Conservation (phyloP, 2,797 vertebrate genomes). For the Paramormyrops hopkinsi region DNA sequence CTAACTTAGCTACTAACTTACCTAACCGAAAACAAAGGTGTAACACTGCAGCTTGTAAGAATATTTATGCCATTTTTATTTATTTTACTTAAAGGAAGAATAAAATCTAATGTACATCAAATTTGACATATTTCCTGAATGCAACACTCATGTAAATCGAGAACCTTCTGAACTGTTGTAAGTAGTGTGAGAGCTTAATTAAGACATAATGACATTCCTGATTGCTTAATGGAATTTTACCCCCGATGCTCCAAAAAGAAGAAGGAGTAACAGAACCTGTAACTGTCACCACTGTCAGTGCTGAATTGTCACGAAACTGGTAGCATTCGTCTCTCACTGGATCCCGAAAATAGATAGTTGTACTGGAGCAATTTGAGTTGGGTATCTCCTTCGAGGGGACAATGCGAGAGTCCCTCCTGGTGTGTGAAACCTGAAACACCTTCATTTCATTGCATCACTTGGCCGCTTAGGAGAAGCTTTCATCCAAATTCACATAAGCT, state of each 20-base stretch:
- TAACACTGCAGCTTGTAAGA: not conserved
- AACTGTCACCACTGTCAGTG: not conserved
- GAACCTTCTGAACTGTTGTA: not conserved
- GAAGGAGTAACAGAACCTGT: not conserved
- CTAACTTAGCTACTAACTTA: not conserved
- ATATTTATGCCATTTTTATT: not conserved
- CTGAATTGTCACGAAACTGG: not conserved
- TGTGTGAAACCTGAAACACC: not conserved
- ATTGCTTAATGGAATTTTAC: not conserved
- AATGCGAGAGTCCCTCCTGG: not conserved
- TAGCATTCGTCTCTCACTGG: not conserved
- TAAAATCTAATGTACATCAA: not conserved
- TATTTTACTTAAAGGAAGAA: not conserved
- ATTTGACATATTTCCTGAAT: not conserved
- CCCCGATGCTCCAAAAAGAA: not conserved
- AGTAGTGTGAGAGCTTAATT: not conserved
- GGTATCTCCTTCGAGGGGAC: not conserved
- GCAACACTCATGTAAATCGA: not conserved
- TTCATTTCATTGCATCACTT: not conserved
- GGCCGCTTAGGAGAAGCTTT: not conserved
- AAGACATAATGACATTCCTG: not conserved
- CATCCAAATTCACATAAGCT: not conserved
- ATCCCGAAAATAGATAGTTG: not conserved
- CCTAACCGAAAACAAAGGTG: not conserved
- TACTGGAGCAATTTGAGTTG: not conserved